Evolutionary conservation across 2,113 vertebrate genomes (phyloP).

Genomic region (Prunella himalayana): DNA sequence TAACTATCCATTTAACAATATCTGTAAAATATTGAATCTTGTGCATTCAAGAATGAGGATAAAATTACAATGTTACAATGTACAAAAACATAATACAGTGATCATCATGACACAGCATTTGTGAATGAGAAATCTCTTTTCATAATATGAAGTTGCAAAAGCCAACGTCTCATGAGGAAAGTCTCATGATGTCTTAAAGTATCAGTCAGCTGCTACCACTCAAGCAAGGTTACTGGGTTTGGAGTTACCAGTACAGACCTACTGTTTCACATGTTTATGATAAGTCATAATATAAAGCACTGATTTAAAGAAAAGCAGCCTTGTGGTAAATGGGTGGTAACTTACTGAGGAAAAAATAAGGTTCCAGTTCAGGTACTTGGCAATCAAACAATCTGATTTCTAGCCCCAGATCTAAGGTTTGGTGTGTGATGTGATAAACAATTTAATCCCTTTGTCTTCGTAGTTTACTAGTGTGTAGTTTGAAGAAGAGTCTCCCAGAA

Average conservation of each 20-base stretch:
- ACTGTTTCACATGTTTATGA: not conserved
- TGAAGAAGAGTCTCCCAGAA: not conserved
- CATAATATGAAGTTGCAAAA: not conserved
- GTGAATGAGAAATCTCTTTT: not conserved
- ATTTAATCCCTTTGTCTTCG: not conserved
- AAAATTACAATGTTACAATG: not conserved
- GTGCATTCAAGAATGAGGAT: not conserved
- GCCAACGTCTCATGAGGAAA: not conserved
- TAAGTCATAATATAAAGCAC: not conserved
- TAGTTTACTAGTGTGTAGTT: not conserved
- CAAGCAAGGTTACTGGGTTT: not conserved
- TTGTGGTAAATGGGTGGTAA: not conserved
- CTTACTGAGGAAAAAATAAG: not conserved
- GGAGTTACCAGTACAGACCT: not conserved
- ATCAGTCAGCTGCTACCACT: not conserved
- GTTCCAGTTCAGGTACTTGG: not conserved
- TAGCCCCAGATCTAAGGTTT: not conserved
- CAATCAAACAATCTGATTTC: not conserved
- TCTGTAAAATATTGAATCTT: too few species aligned
- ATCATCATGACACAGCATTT: not conserved
- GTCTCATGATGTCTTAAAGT: not conserved
- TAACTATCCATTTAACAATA: not conserved
- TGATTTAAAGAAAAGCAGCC: not conserved
- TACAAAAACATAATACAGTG: not conserved
- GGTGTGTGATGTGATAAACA: not conserved